phyloP scores from a whole-genome alignment of 2,113 vertebrate genomes.

The Myotis yumanensis region DNA sequence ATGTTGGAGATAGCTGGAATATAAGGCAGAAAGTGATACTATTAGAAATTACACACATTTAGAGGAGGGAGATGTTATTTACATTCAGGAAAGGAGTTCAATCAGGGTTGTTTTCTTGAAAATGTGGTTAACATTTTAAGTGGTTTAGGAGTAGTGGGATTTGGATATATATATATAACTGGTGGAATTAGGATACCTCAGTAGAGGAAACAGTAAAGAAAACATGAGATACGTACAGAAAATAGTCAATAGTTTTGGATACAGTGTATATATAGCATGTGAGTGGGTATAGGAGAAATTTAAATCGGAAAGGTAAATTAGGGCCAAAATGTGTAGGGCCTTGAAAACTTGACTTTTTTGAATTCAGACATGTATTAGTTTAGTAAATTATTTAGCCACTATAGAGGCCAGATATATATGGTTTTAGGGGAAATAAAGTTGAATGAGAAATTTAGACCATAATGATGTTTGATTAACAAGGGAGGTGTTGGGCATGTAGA shows the following conservation, averaged over 20 bases:
- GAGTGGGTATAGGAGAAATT: neutral
- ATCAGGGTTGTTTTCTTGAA: neutral
- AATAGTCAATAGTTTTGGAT: constrained; percentile 17
- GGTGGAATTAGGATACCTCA: neutral
- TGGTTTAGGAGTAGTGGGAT: neutral
- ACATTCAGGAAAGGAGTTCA: neutral
- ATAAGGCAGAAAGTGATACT: neutral
- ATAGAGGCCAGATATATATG: neutral
- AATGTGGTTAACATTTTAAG: constrained; percentile 29
- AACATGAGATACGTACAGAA: neutral
- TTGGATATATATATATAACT: neutral
- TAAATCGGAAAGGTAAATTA: constrained; percentile 22
- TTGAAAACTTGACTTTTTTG: constrained; percentile 35
- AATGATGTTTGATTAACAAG: neutral
- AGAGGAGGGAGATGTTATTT: neutral
- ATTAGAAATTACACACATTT: neutral
- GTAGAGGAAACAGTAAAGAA: neutral
- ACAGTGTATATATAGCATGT: neutral
- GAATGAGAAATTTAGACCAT: constrained; percentile 30
- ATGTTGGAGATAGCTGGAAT: neutral
- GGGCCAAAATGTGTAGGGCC: neutral
- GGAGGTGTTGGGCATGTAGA: neutral
- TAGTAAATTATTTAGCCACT: neutral
- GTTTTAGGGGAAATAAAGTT: neutral
- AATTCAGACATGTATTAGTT: neutral